Evolutionary conservation across 2,797 vertebrate species (phyloP), one percentile per base, ranked within the genome.

Genomic region (Leucoraja ocellata): DNA sequence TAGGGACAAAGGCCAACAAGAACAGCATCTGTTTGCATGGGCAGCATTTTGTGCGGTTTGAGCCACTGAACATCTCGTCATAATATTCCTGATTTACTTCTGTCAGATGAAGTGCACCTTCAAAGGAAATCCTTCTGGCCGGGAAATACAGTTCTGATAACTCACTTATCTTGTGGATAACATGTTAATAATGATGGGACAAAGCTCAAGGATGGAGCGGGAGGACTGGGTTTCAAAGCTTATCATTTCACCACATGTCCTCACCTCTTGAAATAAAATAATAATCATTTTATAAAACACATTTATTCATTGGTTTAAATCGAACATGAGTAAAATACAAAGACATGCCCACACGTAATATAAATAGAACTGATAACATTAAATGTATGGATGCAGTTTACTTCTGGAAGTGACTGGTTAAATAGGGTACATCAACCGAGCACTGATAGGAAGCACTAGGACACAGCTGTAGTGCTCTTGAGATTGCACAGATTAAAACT

Each of bases 31-130:
- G 86, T 39, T 39, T n/a, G 65, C 32, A 39, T 91, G 32, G 71
- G 32, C 18, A 68, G 14, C 32, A 36, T 90, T 90, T n/a, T 39
- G 7, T 90, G 86, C 32, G 21, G 61, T 71, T 91, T 68, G 86
- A 91, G 18, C 10, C 68, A 90, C 36, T 90, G 32, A 71, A 71
- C 39, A 71, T 91, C 32, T 91, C 32, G 32, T 71, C 32, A 73
- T 91, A 71, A 91, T 39, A n/a, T 71, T 91, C 63, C 84, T 39
- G 86, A 39, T 16, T 39, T 91, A 39, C 32, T 71, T 39, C 86
- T 39, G 65, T 73, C 16, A 39, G 65, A 91, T 90, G 61, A 88
- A n/a, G 16, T 90, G n/a, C 65, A 32, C n/a, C 63, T 68, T 91
- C 86, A 71, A 90, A 71, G 63, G 65, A 71, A 68, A 23, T 71